Evolutionary conservation across 2,113 vertebrate genomes (phyloP), one percentile per base, ranked within the genome.

Genomic region (Toxostoma redivivum): DNA sequence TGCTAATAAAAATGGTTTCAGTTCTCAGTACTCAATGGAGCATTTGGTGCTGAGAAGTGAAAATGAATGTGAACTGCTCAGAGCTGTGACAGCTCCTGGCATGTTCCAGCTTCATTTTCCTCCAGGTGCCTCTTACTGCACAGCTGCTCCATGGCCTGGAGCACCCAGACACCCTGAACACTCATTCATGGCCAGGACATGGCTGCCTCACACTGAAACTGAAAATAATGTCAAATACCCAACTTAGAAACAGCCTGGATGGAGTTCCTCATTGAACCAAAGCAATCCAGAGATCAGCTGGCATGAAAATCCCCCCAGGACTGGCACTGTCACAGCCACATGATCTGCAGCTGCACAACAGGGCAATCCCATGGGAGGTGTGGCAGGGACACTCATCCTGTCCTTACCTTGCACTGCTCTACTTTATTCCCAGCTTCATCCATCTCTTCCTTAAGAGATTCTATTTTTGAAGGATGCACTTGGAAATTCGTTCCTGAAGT

Each of bases 401-500:
- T 31, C 80, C 51, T 70, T 97, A 99, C 99, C 99, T 99, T 99
- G 98, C 99, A 99, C 62, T 99, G 98, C 74, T 99, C 99, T 69
- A 99, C 99, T 99, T 99, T 99, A 95, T 99, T 99, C 94, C 98
- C 99, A 95, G 99, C 99, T 97, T 99, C 99, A 76, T 99, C 99
- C 98, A 99, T 98, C 96, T 99, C 99, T 94, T 99, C 99, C 92
- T 99, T 99, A 22, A 99, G 98, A 31, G 99, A 98, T 86, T 99
- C 99, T 94, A 99, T 98, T 97, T 99, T 99, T 33, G 99, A 99
- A 42, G 99, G 99, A 97, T 99, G 99, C 83, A 99, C 98, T 96
- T 99, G 99, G 95, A 99, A 99, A 96, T 99, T 99, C 83, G 99
- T 98, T 98, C 98, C 99, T 96, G 99, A 99, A 72, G 99, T 99